A percentile compares a stretch with the other conserved stretches of the same genome.
Evolutionary conservation across 2,113 vertebrate genomes (phyloP).

Genomic region (Otis tarda): DNA sequence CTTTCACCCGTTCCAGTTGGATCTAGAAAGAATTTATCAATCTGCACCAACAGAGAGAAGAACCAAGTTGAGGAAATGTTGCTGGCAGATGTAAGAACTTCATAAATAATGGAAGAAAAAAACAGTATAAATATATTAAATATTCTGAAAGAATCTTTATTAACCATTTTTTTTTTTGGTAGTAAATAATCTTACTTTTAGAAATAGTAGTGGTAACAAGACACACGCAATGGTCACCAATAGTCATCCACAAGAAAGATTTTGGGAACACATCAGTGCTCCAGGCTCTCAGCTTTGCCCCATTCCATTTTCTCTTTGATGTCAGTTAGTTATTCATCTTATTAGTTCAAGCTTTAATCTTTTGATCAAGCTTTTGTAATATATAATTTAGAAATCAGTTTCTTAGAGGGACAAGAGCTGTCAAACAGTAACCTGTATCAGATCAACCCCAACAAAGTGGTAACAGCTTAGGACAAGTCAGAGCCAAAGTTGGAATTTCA

Average conservation of each 20-base stretch:
- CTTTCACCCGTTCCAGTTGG: neutral
- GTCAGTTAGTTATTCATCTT: slow-evolving; percentile 11
- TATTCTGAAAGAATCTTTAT: neutral
- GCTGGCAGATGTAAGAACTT: neutral
- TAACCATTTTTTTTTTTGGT: neutral
- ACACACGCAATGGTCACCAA: neutral
- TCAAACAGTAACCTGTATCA: neutral
- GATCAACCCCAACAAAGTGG: neutral
- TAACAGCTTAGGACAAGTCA: slow-evolving; percentile 26
- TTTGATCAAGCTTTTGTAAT: slow-evolving; percentile 7
- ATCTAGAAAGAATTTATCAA: neutral
- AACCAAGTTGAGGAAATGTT: neutral
- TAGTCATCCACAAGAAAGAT: neutral
- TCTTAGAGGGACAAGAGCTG: slow-evolving; percentile 48
- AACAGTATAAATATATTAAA: neutral
- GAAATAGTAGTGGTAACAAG: neutral
- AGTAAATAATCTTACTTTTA: neutral
- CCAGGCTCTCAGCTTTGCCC: neutral
- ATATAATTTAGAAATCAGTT: slow-evolving; percentile 38
- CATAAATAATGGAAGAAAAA: neutral
- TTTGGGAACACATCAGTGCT: neutral
- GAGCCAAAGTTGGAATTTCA: slow-evolving; percentile 29
- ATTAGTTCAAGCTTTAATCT: slow-evolving; percentile 32
- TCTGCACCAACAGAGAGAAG: neutral
- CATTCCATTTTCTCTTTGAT: slow-evolving; percentile 12